Evolutionary conservation across 2,113 vertebrate genomes (phyloP).

Genomic region (Haemorhous mexicanus): DNA sequence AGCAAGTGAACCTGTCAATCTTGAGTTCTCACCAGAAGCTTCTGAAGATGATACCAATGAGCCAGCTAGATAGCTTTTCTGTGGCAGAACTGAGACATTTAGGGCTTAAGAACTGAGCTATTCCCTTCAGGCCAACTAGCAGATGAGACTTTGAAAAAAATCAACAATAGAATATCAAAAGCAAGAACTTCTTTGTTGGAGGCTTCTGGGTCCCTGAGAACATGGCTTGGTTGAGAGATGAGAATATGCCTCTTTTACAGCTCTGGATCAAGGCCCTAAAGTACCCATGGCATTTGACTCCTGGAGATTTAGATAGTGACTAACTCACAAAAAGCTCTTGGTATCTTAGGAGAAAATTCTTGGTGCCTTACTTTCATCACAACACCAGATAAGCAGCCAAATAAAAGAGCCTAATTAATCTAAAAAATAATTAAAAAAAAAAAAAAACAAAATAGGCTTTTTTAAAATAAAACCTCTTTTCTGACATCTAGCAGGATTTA

Average conservation of each 20-base stretch:
- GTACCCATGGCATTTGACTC: neutral
- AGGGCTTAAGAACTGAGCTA: slow-evolving; percentile 23
- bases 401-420: neutral
- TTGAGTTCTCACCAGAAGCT: neutral
- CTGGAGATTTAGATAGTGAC: neutral
- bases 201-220: neutral
- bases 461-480: neutral
- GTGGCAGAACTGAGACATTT: neutral
- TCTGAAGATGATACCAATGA: slow-evolving; percentile 27
- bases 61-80: neutral
- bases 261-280: neutral
- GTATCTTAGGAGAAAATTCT: neutral
- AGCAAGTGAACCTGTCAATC: neutral
- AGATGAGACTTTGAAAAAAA: slow-evolving; percentile 43
- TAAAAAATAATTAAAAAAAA: too few relatives aligned
- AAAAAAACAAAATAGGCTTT: fast-evolving
- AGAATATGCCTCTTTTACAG: neutral
- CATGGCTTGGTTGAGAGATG: neutral
- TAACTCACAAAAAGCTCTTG: neutral
- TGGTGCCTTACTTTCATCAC: neutral
- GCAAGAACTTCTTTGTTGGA: neutral
- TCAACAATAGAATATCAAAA: slow-evolving; percentile 45
- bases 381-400: neutral
- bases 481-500: neutral
- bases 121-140: neutral